phyloP scores from a whole-genome alignment of 2,797 vertebrate genomes.

The Cirrhinus mrigala region DNA sequence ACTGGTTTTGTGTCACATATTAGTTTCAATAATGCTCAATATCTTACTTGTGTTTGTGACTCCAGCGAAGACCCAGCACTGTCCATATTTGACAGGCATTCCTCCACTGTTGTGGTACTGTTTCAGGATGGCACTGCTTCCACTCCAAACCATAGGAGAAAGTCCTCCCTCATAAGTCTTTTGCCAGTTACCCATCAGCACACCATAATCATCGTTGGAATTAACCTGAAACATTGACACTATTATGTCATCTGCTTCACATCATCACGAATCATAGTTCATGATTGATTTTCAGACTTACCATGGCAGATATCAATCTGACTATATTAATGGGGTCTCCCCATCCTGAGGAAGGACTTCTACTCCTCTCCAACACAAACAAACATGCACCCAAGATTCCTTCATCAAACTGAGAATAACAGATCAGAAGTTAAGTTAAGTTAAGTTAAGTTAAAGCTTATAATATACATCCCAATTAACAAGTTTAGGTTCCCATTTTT shows the following conservation, averaged over 20 bases:
- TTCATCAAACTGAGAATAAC: slow-evolving; percentile 78
- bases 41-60: slow-evolving; percentile 81
- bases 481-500: background rate
- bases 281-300: slow-evolving; percentile 66
- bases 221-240: slow-evolving; percentile 78
- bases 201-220: slow-evolving; percentile 84
- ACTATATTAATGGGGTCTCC: slow-evolving; percentile 84
- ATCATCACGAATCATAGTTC: background rate
- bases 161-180: slow-evolving; percentile 81
- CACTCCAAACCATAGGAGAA: slow-evolving; percentile 85
- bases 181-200: slow-evolving; percentile 89
- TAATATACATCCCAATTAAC: background rate
- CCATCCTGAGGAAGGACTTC: slow-evolving; percentile 78
- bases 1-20: no score
- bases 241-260: background rate
- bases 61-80: slow-evolving; percentile 92
- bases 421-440: background rate
- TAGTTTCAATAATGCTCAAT: background rate
- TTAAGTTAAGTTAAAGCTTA: no score
- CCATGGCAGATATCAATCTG: slow-evolving; percentile 87
- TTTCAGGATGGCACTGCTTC: slow-evolving; percentile 87
- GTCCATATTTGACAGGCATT: slow-evolving; percentile 83
- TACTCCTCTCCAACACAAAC: slow-evolving; percentile 83
- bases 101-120: slow-evolving; percentile 77
- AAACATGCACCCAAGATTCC: slow-evolving; percentile 84